Percentiles rank a stretch among this genome's conserved stretches.
Conservation (phyloP, 2,888 invertebrate genomes). For the Drosophila meridiana region DNA sequence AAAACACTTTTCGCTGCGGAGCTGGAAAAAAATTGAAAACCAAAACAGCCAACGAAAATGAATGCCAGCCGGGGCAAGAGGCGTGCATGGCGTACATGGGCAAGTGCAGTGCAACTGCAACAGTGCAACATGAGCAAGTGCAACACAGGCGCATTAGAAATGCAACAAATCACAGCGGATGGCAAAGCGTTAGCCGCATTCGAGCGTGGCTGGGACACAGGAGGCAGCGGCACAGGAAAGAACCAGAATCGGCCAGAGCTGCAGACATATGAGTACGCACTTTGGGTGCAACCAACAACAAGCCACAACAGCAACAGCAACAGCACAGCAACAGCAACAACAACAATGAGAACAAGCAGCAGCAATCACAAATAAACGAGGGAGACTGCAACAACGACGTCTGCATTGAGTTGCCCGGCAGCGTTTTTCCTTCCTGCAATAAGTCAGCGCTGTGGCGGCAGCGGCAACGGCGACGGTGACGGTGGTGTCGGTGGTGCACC, state of each 20-base stretch:
- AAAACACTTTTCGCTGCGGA: conserved; percentile 48
- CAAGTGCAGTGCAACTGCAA: conserved; percentile 54
- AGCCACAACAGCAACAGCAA: conserved; percentile 21
- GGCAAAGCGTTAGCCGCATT: conserved; percentile 46
- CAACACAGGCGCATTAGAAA: conserved; percentile 76
- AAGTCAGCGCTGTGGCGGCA: conserved; percentile 63
- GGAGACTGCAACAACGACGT: conserved; percentile 60
- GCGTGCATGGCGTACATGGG: conserved; percentile 51
- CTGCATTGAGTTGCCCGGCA: conserved; percentile 76
- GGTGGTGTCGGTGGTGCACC: conserved; percentile 18
- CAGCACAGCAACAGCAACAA: conserved; percentile 18
- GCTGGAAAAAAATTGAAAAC: conserved; percentile 69
- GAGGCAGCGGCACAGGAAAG: conserved; percentile 50
- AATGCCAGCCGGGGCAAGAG: conserved; percentile 51
- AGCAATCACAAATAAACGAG: conserved; percentile 57
- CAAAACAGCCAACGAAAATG: conserved; percentile 60
- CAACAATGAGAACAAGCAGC: conserved; percentile 37
- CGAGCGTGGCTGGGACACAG: conserved; percentile 48
- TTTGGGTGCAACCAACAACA: conserved; percentile 72
- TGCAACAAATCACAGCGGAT: conserved; percentile 73
- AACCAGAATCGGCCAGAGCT: conserved; percentile 52
- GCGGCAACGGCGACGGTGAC: conserved; percentile 14
- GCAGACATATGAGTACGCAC: conserved; percentile 69
- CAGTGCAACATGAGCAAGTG: conserved; percentile 65
- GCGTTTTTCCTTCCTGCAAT: conserved; percentile 80